phyloP scores from a whole-genome alignment of 2,797 vertebrate species.

The Lithobates sylvaticus region DNA sequence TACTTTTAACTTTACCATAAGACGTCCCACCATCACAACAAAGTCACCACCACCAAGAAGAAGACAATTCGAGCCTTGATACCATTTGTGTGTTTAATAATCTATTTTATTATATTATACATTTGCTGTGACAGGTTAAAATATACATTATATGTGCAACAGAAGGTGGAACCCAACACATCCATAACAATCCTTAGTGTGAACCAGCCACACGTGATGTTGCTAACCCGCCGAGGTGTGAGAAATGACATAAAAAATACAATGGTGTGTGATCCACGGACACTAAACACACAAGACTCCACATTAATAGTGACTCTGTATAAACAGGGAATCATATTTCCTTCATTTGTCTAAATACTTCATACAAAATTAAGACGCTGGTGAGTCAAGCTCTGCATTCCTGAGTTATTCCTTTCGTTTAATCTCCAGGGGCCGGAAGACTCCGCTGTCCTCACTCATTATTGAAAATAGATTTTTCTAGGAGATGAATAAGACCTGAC shows the following conservation, averaged over 20 bases:
- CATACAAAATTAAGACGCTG: not conserved
- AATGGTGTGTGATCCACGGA: not conserved
- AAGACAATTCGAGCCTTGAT: not conserved
- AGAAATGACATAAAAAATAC: not conserved
- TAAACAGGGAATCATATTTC: not conserved
- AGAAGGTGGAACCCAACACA: not conserved
- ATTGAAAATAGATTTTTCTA: no score
- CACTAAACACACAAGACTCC: not conserved
- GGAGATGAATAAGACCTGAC: no score
- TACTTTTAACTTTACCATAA: no score
- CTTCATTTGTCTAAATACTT: not conserved
- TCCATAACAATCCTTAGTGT: conserved; percentile 8
- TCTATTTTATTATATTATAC: conserved; percentile 44
- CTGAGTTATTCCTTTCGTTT: not conserved
- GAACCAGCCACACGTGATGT: conserved; percentile 40
- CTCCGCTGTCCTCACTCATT: not conserved
- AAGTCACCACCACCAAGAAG: no score
- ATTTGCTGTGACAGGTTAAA: conserved; percentile 38
- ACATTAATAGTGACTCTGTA: not conserved
- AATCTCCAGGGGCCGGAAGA: not conserved
- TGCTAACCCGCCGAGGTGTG: not conserved
- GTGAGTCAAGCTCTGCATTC: not conserved
- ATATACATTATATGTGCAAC: conserved; percentile 27
- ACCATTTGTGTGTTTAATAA: conserved; percentile 37
- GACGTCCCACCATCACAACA: no score